Evolutionary conservation across 1,140 invertebrate genomes (phyloP), one percentile per base, ranked within the genome.

Genomic region (Halesus radiatus): DNA sequence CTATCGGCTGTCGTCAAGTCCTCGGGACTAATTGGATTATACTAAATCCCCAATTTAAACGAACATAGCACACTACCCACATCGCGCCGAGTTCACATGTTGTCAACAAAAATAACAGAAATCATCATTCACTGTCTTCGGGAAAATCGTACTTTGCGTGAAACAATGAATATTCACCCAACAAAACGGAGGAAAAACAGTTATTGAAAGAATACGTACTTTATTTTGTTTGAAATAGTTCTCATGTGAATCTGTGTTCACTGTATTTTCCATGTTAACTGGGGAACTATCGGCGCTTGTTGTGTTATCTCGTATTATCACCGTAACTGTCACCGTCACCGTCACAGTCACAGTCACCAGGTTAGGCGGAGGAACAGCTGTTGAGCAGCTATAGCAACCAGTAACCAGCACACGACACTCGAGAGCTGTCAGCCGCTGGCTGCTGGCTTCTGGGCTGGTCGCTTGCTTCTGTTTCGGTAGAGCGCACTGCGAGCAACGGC

Each of bases 171-270:
- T 13, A 13, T 13, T 13, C 0, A 45, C 37, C 37, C 1, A 45
- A 45, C 8, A 45, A 45, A 45, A 45, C 37, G 1, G 10, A 45
- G 1, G 32, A 45, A 45, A 45, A 45, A 13, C 37, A 29, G 29
- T 15, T n/a, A 66, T 29, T 15, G 62, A 29, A 64, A 23, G 23
- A 29, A 20, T 70, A 70, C 66, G 37, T 70, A 70, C 66, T 70
- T 45, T 70, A 18, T 18, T 45, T 32, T 68, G 26, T 68, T 32
- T 26, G 64, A 68, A 37, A 68, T 45, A 68, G 64, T 37, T 68
- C 64, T 68, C 64, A 15, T 32, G 64, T 16, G 64, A 45, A 68
- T 37, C 37, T 16, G 16, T 18, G 18, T 68, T 68, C 64, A 68
- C 64, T 68, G 29, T 45, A 32, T 13, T 32, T 16, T 68, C 64